Evolutionary conservation across 2,888 invertebrate genomes (phyloP).

Genomic region (Mimas tiliae): DNA sequence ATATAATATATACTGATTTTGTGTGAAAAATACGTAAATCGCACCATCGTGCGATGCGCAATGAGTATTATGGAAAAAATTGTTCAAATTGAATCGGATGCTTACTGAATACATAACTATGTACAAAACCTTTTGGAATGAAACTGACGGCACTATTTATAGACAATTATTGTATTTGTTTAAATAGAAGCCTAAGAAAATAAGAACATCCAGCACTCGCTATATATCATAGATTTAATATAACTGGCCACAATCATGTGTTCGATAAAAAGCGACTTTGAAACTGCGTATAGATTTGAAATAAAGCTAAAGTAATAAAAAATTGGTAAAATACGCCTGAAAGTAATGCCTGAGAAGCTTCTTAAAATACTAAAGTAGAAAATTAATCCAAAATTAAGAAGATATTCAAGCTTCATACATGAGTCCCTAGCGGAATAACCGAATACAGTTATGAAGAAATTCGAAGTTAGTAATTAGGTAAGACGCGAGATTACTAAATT

Average conservation of each 20-base stretch:
- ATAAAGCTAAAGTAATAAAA: conserved; percentile 39
- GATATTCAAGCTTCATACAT: conserved; percentile 61
- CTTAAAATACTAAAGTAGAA: conserved; percentile 68
- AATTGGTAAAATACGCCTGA: conserved; percentile 36
- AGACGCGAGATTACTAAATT: conserved; percentile 81
- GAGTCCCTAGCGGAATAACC: conserved; percentile 64
- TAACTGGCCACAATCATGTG: conserved; percentile 81
- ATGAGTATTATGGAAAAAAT: conserved; percentile 60
- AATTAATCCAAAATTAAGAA: conserved; percentile 74
- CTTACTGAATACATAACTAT: conserved; percentile 8
- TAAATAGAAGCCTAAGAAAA: conserved; percentile 52
- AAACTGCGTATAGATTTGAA: conserved; percentile 56
- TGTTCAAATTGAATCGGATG: conserved; percentile 29
- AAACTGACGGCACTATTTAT: conserved; percentile 37
- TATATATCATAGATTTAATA: conserved; percentile 69
- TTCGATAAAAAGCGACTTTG: conserved; percentile 49
- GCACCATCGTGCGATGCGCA: conserved; percentile 44
- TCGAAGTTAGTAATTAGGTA: conserved; percentile 66
- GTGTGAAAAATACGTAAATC: conserved; percentile 39
- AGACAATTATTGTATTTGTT: conserved; percentile 19
- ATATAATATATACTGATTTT: conserved; percentile 37
- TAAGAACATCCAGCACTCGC: conserved; percentile 68
- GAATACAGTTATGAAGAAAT: conserved; percentile 62
- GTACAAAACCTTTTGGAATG: conserved; percentile 38
- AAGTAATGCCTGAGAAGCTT: conserved; percentile 62